These are phyloP conservation scores for Drosophila quinaria DNA, from an alignment of 2,888 invertebrate species.

Conservation along the genomic window DNA sequence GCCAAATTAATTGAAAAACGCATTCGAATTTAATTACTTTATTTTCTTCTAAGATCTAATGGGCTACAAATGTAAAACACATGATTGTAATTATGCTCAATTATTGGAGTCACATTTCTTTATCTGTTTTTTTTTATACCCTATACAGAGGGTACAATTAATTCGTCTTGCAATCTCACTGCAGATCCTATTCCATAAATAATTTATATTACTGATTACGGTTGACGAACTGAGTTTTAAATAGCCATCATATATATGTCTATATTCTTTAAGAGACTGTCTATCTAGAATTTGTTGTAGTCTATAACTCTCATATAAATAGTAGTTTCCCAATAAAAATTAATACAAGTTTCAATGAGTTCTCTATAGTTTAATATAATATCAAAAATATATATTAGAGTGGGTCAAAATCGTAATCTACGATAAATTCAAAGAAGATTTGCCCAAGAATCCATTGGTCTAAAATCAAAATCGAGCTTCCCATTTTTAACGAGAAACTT, in stretches of 20 bases:
- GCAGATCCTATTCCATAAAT: neutral
- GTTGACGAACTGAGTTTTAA: neutral
- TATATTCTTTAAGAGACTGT: neutral
- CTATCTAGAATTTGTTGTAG: neutral
- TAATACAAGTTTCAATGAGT: too few relatives aligned
- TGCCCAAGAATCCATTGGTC: too few relatives aligned
- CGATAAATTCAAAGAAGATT: too few relatives aligned
- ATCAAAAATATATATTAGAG: too few relatives aligned
- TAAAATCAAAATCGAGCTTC: neutral
- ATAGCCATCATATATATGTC: neutral
- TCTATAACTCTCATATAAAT: too few relatives aligned
- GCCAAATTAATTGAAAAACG: neutral
- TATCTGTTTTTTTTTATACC: neutral
- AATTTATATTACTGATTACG: neutral
- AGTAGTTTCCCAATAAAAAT: too few relatives aligned
- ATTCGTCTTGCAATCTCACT: neutral
- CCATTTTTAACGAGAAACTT: too few relatives aligned
- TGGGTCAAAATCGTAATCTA: too few relatives aligned
- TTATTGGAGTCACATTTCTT: slow-evolving; percentile 31
- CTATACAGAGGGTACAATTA: neutral
- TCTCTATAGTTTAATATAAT: too few relatives aligned
- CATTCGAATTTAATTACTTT: too few relatives aligned
- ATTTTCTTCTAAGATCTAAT: neutral
- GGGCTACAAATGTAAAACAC: neutral
- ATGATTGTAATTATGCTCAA: slow-evolving; percentile 23